Percentiles rank a stretch among this genome's conserved stretches.
Conservation (phyloP, 1,140 invertebrate genomes). For the Phymastichus coffea region DNA sequence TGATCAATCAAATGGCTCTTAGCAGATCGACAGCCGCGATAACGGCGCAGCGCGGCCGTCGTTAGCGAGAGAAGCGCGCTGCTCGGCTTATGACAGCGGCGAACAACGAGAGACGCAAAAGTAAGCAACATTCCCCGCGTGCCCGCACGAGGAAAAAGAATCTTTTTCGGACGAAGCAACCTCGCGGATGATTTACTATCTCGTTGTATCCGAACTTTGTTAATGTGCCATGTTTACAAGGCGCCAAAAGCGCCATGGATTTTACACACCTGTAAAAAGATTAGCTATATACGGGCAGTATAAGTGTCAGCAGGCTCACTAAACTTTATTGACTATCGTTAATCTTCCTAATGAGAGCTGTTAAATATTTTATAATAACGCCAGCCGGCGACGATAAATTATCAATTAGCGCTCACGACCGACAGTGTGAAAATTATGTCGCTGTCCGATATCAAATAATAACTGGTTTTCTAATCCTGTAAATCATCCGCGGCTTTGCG, state of each 20-base stretch:
- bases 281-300: no score
- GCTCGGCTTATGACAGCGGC: no score
- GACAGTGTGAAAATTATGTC: constrained; percentile 16
- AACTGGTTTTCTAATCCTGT: constrained; percentile 17
- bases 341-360: constrained; percentile 32
- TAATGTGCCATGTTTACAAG: no score
- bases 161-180: no score
- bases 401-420: constrained; percentile 23
- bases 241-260: no score
- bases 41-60: no score
- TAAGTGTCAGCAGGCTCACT: constrained; percentile 24
- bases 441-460: constrained; percentile 5
- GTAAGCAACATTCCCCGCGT: constrained; percentile 25
- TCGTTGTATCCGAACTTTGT: no score
- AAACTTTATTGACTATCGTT: constrained; percentile 31
- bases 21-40: background rate
- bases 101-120: background rate
- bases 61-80: no score
- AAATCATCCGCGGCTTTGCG: constrained; percentile 11
- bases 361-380: constrained; percentile 32
- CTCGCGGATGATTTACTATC: no score
- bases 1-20: constrained; percentile 14
- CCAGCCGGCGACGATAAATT: constrained; percentile 26
- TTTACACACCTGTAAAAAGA: no score
- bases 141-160: constrained; percentile 23